Evolutionary conservation across 2,888 invertebrate genomes (phyloP).

Genomic region (Neocrepidodera transversa): DNA sequence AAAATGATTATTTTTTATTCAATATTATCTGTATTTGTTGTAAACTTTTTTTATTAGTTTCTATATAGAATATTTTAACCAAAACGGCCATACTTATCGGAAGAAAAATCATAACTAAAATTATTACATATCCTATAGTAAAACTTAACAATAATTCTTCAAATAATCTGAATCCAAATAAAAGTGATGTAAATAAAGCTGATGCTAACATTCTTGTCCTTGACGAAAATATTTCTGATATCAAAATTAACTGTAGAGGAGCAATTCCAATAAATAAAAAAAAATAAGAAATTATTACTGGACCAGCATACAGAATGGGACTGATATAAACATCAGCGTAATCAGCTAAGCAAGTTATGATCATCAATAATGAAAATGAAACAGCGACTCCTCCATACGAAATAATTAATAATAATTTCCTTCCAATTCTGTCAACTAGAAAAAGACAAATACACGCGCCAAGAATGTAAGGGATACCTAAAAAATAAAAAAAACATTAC

Average conservation of each 20-base stretch:
- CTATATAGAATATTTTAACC: neutral
- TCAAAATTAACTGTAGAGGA: neutral
- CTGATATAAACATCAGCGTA: neutral
- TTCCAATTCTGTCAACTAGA: neutral
- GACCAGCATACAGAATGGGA: neutral
- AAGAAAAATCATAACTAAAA: neutral
- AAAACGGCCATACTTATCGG: neutral
- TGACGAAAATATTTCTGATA: neutral
- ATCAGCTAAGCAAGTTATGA: neutral
- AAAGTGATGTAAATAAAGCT: neutral
- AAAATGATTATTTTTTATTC: neutral
- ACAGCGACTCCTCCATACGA: neutral
- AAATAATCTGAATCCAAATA: neutral
- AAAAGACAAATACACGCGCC: neutral
- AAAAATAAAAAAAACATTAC: neutral
- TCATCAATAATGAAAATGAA: neutral
- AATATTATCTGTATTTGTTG: neutral
- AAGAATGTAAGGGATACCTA: neutral
- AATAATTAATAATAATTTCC: neutral
- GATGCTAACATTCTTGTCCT: neutral
- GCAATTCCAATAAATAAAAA: neutral
- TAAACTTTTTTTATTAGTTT: neutral
- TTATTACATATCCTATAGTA: neutral
- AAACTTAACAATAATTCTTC: neutral
- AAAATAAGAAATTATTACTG: neutral